Evolutionary conservation across 2,888 invertebrate species (phyloP).

Genomic region (Microdon myrmicae): DNA sequence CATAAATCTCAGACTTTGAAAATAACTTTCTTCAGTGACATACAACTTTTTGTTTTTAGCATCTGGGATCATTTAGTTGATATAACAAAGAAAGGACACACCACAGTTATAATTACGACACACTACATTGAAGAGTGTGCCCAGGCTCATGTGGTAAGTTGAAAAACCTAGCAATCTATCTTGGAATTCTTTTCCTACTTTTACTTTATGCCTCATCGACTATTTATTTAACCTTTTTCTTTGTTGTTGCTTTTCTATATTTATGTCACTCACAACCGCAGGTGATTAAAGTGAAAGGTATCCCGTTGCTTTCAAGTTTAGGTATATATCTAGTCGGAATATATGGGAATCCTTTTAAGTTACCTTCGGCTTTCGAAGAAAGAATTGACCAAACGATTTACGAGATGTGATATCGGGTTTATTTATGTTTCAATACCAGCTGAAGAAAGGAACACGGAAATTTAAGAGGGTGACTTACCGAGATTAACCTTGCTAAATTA

Average conservation of each 20-base stretch:
- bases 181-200: too few species aligned
- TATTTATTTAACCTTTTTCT: conserved; percentile 13
- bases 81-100: conserved; percentile 78
- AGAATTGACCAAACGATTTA: conserved; percentile 58
- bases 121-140: conserved; percentile 90
- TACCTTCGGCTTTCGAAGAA: conserved; percentile 36
- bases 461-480: conserved; percentile 38
- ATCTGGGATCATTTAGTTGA: conserved; percentile 88
- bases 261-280: conserved; percentile 20
- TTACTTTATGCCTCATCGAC: too few species aligned
- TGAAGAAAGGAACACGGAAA: conserved; percentile 15
- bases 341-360: conserved; percentile 34
- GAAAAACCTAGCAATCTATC: conserved; percentile 26
- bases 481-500: conserved; percentile 46
- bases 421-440: conserved; percentile 55
- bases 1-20: conserved; percentile 1
- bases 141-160: conserved; percentile 81
- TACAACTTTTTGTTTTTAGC: conserved; percentile 67
- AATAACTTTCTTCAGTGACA: conserved; percentile 14
- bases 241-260: conserved; percentile 15
- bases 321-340: too few species aligned
- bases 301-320: conserved; percentile 13
- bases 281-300: conserved; percentile 22
- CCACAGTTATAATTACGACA: conserved; percentile 86
- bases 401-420: conserved; percentile 59